A percentile compares a stretch with the other conserved stretches of the same genome.
Evolutionary conservation across 2,113 vertebrate genomes (phyloP).

Genomic region (Crotalus tigris): DNA sequence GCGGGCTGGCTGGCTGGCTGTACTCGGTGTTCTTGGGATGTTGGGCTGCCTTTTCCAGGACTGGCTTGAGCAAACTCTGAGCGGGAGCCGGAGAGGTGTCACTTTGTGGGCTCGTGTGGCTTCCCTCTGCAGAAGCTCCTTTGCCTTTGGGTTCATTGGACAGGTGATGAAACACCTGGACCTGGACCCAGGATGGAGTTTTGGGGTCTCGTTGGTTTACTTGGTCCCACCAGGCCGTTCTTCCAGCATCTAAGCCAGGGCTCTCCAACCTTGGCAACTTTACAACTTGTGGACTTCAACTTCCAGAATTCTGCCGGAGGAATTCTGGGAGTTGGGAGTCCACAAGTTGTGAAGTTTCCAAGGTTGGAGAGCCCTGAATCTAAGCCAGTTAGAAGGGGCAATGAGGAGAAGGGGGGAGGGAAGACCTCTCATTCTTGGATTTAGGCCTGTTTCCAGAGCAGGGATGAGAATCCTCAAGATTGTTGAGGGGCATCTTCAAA

Average conservation of each 20-base stretch:
- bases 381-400: not conserved
- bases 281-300: no score
- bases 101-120: not conserved
- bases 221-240: no score
- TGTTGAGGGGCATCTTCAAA: not conserved
- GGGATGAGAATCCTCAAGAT: not conserved
- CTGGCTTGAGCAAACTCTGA: not conserved
- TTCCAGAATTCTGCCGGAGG: no score
- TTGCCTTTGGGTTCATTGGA: not conserved
- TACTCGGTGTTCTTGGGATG: not conserved
- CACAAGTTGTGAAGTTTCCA: no score
- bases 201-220: not conserved
- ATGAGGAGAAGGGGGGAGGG: not conserved
- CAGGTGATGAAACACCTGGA: not conserved
- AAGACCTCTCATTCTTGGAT: not conserved
- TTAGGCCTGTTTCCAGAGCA: not conserved
- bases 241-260: not conserved
- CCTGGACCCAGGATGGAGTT: no score
- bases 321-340: no score
- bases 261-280: not conserved
- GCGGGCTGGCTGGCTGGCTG: not conserved
- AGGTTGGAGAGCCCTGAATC: not conserved
- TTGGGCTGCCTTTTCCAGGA: not conserved
- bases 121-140: no score
- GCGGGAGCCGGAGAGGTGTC: rapidly evolving